phyloP scores from a whole-genome alignment of 2,888 invertebrate genomes.

The Crematogaster levior region DNA sequence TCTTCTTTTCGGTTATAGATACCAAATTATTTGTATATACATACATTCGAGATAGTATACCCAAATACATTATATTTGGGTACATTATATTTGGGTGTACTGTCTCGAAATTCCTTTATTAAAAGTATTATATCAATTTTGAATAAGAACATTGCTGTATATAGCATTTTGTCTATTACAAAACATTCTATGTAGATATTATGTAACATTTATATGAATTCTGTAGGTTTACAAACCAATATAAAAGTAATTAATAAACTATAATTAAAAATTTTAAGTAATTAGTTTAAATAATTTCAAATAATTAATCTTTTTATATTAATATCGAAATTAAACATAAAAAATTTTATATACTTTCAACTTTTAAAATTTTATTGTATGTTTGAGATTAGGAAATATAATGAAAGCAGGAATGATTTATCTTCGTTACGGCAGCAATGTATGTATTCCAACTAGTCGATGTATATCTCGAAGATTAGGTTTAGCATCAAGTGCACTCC shows the following conservation, averaged over 20 bases:
- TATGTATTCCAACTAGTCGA: not conserved
- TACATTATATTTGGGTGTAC: not conserved
- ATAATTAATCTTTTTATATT: constrained; percentile 3
- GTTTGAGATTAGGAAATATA: not conserved
- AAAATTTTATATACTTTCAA: not conserved
- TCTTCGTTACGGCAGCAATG: not conserved
- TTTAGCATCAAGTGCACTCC: constrained; percentile 11
- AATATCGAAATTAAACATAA: not conserved
- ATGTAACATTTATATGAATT: not conserved
- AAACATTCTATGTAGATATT: not conserved
- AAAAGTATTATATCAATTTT: not conserved
- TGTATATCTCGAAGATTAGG: constrained; percentile 36
- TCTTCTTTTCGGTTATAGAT: not conserved
- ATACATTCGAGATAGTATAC: too few relatives aligned
- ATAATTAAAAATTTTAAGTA: not conserved
- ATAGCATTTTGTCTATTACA: not conserved
- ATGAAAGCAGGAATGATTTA: constrained; percentile 15
- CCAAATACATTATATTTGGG: too few relatives aligned
- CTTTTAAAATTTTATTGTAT: not conserved
- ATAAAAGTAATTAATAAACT: not conserved
- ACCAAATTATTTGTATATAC: not conserved
- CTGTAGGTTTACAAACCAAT: not conserved
- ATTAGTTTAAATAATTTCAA: not conserved
- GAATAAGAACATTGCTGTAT: not conserved
- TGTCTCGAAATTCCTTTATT: not conserved